Evolutionary conservation across 2,888 invertebrate species (phyloP), one percentile per base, ranked within the genome.

Genomic region (Pyrocoelia pectoralis): DNA sequence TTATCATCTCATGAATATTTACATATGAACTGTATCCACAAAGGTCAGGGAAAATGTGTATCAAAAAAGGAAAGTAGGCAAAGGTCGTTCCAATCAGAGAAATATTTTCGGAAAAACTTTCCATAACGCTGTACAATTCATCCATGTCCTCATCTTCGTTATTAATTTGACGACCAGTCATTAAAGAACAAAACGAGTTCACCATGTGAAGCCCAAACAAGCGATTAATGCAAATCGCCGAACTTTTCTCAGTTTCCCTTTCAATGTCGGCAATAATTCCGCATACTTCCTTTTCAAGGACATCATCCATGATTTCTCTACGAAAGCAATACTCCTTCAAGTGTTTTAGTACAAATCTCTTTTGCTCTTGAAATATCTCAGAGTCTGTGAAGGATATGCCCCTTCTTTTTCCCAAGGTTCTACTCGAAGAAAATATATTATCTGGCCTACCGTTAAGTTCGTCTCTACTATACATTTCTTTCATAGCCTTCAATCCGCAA

Each of bases 301-400:
- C 86, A 33, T 86, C 83, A 0, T 88, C 85, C 92, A 94, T 94
- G 17, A 88, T 90, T 63, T 86, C 87, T 55, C 90, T 86, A 0
- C 94, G 92, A 69, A 93, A 94, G 0, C 94, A 94, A 72, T 93
- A 93, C 67, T 93, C 92, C 61, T 90, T 88, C 15, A 94, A 81
- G 74, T 94, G 93, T 6, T 90, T 85, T 43, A 93, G 76, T 1
- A 93, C 85, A 73, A 94, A 94, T 29, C 89, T 84, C 51, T 93
- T 84, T 75, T 94, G 94, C 72, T 93, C 92, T 54, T 77, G 76
- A 81, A 81, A 82, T 60, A 81, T 79, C 24, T 87, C 87, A 53
- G 88, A 89, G 71, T 94, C 94, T 0, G 90, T 91, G 0, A 93
- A 78, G 0, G 93, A 77, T 1, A 71, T 50, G 12, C 93, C 93